These are phyloP conservation scores for Coecobrya sp. DNA, from an alignment of 2,888 invertebrate genomes.

Conservation along the genomic window DNA sequence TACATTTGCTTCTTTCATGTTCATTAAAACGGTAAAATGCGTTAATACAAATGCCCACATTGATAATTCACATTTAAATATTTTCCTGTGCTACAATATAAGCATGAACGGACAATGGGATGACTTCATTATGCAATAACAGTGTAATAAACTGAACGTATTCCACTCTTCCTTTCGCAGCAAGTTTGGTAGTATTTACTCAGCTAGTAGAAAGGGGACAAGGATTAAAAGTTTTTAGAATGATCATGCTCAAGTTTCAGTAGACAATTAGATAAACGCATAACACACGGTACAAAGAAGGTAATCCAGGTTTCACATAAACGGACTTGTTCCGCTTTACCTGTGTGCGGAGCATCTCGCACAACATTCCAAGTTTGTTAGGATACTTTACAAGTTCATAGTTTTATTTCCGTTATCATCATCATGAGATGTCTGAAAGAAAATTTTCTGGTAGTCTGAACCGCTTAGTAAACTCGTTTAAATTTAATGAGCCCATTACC, in stretches of 20 bases:
- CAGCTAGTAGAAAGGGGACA: not conserved
- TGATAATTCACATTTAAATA: no score
- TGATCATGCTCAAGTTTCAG: not conserved
- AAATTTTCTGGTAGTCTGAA: slow-evolving; percentile 78
- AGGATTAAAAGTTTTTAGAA: slow-evolving; percentile 1
- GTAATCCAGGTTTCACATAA: not conserved
- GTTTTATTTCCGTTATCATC: slow-evolving; percentile 7
- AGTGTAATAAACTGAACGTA: slow-evolving; percentile 17
- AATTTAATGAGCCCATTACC: slow-evolving; percentile 79
- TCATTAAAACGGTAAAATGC: no score
- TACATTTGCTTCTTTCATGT: no score
- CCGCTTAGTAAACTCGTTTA: slow-evolving; percentile 76
- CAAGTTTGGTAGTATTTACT: not conserved
- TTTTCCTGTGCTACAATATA: not conserved
- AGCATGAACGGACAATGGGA: not conserved
- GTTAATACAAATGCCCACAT: no score
- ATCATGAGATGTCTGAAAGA: slow-evolving; percentile 13
- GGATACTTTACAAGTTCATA: not conserved
- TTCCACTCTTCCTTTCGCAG: not conserved
- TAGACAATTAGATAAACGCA: slow-evolving; percentile 8
- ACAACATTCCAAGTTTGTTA: not conserved
- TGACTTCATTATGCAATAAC: slow-evolving; percentile 51
- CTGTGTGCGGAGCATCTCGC: not conserved
- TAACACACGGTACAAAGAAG: not conserved
- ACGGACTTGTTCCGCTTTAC: not conserved